Percentiles rank a stretch among this genome's conserved stretches.
Evolutionary conservation across 2,797 vertebrate species (phyloP).

Genomic region (Sebastolobus altivelis): DNA sequence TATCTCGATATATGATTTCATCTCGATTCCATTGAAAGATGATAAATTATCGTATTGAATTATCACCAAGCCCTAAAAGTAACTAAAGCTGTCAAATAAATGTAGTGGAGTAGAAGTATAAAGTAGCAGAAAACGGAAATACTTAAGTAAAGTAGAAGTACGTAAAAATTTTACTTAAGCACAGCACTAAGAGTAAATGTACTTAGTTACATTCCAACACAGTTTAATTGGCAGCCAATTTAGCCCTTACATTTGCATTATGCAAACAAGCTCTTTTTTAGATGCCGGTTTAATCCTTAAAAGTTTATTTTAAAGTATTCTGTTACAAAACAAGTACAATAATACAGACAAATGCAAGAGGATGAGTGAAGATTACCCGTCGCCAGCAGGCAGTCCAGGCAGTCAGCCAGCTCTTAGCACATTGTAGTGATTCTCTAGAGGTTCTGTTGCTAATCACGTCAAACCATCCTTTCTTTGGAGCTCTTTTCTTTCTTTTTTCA

Average conservation of each 20-base stretch:
- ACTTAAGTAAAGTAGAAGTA: not conserved
- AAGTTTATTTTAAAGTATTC: not conserved
- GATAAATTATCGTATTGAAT: not conserved
- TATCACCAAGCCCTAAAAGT: not conserved
- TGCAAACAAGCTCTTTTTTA: not conserved
- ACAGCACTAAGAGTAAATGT: not conserved
- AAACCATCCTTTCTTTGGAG: constrained; percentile 41
- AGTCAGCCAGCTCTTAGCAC: constrained; percentile 25
- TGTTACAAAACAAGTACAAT: not conserved
- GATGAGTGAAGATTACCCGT: not conserved
- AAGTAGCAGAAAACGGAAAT: not conserved
- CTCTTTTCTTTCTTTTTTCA: not conserved
- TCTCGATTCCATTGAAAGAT: not conserved
- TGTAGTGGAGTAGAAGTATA: not conserved
- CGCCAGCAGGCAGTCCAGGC: constrained; percentile 34
- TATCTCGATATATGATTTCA: not conserved
- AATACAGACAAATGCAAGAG: not conserved
- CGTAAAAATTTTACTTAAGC: not conserved
- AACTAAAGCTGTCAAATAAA: not conserved
- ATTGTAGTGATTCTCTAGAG: constrained; percentile 18
- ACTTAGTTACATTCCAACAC: not conserved
- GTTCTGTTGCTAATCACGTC: constrained; percentile 33
- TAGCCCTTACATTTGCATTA: not conserved
- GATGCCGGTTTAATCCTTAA: not conserved
- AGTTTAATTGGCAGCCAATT: not conserved